Evolutionary conservation across 2,888 invertebrate species (phyloP).

Genomic region (Perizoma affinitatum): DNA sequence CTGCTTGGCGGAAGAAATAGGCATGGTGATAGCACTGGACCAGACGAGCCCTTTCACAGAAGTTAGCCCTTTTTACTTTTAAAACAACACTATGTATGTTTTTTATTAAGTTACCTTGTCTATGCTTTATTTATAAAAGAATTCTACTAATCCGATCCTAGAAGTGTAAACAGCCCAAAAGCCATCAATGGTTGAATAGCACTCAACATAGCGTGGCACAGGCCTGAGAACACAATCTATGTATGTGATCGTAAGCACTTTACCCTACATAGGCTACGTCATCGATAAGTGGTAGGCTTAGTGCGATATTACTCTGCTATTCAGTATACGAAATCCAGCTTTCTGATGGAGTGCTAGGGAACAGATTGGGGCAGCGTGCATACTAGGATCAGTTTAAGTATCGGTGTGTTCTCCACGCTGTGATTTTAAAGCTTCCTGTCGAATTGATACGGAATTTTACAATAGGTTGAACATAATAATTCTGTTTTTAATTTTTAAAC

Average conservation of each 20-base stretch:
- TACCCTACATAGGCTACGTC: conserved; percentile 36
- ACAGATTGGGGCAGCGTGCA: conserved; percentile 1
- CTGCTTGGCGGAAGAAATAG: too few relatives aligned
- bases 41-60: too few relatives aligned
- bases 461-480: conserved; percentile 11
- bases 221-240: conserved; percentile 27
- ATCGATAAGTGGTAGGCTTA: conserved; percentile 34
- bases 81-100: too few relatives aligned
- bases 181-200: conserved; percentile 57
- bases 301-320: conserved; percentile 27
- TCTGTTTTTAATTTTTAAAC: too few relatives aligned
- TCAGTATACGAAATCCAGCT: conserved; percentile 7
- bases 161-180: conserved; percentile 52
- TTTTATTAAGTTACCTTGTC: too few relatives aligned
- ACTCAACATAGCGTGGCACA: conserved; percentile 41
- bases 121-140: too few relatives aligned
- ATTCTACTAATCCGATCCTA: neutral
- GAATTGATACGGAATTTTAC: conserved; percentile 24
- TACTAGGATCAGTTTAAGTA: conserved; percentile 19
- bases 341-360: conserved; percentile 5
- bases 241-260: conserved; percentile 47
- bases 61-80: too few relatives aligned
- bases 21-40: too few relatives aligned
- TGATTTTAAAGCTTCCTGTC: conserved; percentile 29
- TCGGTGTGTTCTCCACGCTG: conserved; percentile 18